Base-by-base conservation (phyloP, 2,888 invertebrate species). In the Cosmopolites sordidus region DNA sequence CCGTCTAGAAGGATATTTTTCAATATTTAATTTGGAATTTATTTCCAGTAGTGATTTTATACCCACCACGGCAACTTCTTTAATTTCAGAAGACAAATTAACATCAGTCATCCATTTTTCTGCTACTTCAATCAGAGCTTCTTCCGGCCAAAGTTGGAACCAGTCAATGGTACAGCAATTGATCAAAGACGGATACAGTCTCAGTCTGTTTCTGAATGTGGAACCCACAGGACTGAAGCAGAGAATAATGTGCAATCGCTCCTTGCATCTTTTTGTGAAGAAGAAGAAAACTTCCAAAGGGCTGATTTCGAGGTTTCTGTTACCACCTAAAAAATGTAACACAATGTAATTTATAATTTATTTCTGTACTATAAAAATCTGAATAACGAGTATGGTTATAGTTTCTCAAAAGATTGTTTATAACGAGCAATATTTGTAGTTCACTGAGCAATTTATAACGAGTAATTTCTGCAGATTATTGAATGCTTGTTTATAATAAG, bases 161-260 rank as follows among this genome's bases (percentile, higher is more conserved):
- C 92, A 92, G 68, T 92, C 89, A 51, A 92, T 90, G 2, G 90
- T 92, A 69, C 91, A 92, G 70, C 91, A 91, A 71, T 90, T 92
- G 33, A 92, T 87, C 40, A 93, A 76, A 8, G 91, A 87, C 0
- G 92, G 92, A 73, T 87, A 92, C 61, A 89, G 77, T 47, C 90
- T 76, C 12, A 92, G 72, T 58, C 90, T 78, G 57, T 80, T 83
- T 58, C 90, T 78, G 71, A 92, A 92, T 0, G 89, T 80, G 62
- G 87, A 84, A 2, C 91, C 91, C 43, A 92, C 86, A 0, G 93
- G 92, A 70, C 90, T 92, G 70, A 92, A 88, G 64, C 91, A 89
- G 44, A 93, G 75, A 63, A 91, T 84, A 30, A 91, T 79, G 69
- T 92, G 92, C 44, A 92, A 74, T 69, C 87, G 88, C 60, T 87